Conservation (phyloP, 2,113 vertebrate species). For the Lamprotornis superbus region DNA sequence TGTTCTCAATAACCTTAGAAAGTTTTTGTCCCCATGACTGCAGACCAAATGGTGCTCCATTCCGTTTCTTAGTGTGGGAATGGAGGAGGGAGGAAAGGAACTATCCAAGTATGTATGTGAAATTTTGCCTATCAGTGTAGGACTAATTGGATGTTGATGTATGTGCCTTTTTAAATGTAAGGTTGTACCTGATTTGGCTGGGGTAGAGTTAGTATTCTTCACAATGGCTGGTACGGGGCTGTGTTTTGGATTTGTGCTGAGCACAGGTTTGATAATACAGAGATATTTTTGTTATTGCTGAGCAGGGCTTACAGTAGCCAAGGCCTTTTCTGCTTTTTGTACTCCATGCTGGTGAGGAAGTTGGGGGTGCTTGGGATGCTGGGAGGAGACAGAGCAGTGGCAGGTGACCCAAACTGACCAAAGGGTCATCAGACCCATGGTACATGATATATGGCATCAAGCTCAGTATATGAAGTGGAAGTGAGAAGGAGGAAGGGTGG, state of each 20-base stretch:
- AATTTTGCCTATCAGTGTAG: background rate
- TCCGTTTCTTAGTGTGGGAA: background rate
- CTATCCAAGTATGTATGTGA: background rate
- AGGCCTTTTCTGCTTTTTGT: background rate
- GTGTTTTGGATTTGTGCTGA: background rate
- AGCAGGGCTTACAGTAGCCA: background rate
- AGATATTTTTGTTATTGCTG: background rate
- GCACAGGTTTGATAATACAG: background rate
- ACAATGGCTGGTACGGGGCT: background rate
- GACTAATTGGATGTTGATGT: background rate
- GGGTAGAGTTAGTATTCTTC: background rate
- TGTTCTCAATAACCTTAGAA: background rate
- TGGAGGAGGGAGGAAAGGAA: background rate
- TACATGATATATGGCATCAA: background rate
- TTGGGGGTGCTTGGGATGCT: background rate
- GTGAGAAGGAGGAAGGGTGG: background rate
- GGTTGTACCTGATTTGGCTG: background rate
- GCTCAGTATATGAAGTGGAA: background rate
- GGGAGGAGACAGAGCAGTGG: background rate
- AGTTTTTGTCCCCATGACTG: background rate
- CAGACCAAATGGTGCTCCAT: background rate
- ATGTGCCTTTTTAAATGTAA: background rate
- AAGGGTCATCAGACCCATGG: background rate
- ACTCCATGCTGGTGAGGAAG: background rate
- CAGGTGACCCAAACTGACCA: background rate